A percentile compares a stretch with the other conserved stretches of the same genome.
Evolutionary conservation across 2,888 invertebrate genomes (phyloP).

Genomic region (Trypoxylon attenuatum): DNA sequence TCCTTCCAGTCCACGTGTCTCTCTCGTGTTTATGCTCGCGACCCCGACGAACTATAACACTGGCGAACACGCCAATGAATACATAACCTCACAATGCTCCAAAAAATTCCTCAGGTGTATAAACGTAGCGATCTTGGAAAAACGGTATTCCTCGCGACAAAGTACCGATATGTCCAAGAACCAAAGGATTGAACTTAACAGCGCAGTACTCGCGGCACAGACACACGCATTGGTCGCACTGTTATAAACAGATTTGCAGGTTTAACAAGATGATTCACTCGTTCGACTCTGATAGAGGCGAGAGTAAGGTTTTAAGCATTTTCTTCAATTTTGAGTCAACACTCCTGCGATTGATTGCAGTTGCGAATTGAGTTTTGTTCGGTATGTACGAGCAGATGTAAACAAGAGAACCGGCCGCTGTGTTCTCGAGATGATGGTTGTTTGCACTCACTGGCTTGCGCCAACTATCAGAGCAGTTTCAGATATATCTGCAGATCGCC

Average conservation of each 20-base stretch:
- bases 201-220: background rate
- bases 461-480: background rate
- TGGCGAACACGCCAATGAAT: background rate
- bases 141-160: background rate
- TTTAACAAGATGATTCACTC: background rate
- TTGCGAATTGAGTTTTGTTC: no score
- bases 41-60: no score
- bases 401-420: no score
- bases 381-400: no score
- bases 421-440: no score
- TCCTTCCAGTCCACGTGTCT: conserved; percentile 23
- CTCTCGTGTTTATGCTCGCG: conserved; percentile 2
- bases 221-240: background rate
- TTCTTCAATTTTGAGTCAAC: no score
- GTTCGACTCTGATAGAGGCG: background rate
- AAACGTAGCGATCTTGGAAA: background rate
- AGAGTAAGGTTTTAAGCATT: no score
- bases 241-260: background rate
- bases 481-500: background rate
- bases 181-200: background rate
- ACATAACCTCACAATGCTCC: conserved; percentile 39
- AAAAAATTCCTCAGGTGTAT: background rate
- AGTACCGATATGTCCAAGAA: no score
- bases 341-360: no score
- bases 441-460: background rate